A percentile compares a stretch with the other conserved stretches of the same genome.
These are phyloP conservation scores for Amyelois transitella DNA, from an alignment of 1,140 invertebrate genomes.

Conservation along the genomic window DNA sequence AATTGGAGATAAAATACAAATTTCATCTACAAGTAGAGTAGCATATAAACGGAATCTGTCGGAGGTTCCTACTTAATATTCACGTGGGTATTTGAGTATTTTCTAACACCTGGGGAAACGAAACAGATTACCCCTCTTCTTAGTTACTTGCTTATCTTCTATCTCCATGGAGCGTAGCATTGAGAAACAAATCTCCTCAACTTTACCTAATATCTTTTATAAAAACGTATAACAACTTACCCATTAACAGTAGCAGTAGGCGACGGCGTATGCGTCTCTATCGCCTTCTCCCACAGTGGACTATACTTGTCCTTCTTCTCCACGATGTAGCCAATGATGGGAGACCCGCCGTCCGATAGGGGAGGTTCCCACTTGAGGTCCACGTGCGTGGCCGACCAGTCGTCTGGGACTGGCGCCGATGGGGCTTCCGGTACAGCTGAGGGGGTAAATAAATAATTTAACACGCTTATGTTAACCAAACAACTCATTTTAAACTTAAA, in stretches of 20 bases:
- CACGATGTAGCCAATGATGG: constrained; percentile 95
- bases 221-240: constrained; percentile 29
- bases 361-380: constrained; percentile 91
- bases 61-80: too few species aligned
- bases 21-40: too few species aligned
- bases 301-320: constrained; percentile 98
- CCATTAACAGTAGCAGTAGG: constrained; percentile 87
- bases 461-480: too few species aligned
- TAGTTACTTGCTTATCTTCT: too few species aligned
- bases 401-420: constrained; percentile 88
- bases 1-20: too few species aligned
- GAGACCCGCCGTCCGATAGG: constrained; percentile 90
- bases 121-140: too few species aligned
- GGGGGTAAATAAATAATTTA: neutral
- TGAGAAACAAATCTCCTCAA: too few species aligned
- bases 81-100: too few species aligned
- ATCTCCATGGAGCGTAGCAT: too few species aligned
- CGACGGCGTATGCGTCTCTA: constrained; percentile 83
- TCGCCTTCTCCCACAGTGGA: constrained; percentile 92
- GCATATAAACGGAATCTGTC: too few species aligned
- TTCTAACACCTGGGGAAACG: too few species aligned
- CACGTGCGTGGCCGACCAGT: constrained; percentile 94
- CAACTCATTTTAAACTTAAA: too few species aligned
- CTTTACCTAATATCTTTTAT: neutral
- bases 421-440: constrained; percentile 83